Conservation (phyloP, 1,140 invertebrate species). For the Steinernema feltiae region DNA sequence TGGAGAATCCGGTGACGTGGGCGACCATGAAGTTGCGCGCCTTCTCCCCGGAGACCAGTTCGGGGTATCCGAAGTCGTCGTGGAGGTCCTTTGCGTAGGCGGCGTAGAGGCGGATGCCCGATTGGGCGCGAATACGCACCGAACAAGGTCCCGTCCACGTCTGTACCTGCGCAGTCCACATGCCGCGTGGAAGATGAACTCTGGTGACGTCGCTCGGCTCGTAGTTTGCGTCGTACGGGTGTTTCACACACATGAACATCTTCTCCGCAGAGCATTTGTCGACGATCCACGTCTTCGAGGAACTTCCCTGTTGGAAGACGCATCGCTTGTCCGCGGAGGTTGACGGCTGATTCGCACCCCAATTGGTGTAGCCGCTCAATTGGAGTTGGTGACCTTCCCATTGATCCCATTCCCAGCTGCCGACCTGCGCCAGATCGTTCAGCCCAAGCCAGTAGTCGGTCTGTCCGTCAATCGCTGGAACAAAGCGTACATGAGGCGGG, state of each 20-base stretch:
- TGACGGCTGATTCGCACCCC: constrained; percentile 14
- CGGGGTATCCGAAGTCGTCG: constrained; percentile 17
- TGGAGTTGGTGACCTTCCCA: constrained; percentile 3
- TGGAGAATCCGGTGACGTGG: constrained; percentile 17
- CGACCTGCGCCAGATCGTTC: constrained; percentile 11
- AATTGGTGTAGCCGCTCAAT: constrained; percentile 25
- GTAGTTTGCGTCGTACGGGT: constrained; percentile 26
- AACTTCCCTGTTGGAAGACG: not conserved
- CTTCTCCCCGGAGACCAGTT: not conserved
- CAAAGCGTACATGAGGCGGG: not conserved
- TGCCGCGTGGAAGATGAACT: constrained; percentile 27
- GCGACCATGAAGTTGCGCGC: constrained; percentile 23
- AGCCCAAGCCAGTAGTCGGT: constrained; percentile 30
- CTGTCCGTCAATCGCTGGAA: not conserved
- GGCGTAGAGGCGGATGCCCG: constrained; percentile 20
- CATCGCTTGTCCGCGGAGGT: constrained; percentile 17
- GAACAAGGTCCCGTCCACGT: constrained; percentile 16
- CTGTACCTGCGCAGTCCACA: constrained; percentile 22
- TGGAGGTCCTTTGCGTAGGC: constrained; percentile 28
- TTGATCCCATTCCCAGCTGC: constrained; percentile 25
- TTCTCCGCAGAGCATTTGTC: constrained; percentile 18
- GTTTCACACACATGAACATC: constrained; percentile 23
- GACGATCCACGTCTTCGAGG: constrained; percentile 16
- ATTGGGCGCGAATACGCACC: constrained; percentile 27
- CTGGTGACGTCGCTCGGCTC: constrained; percentile 18